Evolutionary conservation across 2,113 vertebrate genomes (phyloP), one percentile per base, ranked within the genome.

Genomic region (Chionomys nivalis): DNA sequence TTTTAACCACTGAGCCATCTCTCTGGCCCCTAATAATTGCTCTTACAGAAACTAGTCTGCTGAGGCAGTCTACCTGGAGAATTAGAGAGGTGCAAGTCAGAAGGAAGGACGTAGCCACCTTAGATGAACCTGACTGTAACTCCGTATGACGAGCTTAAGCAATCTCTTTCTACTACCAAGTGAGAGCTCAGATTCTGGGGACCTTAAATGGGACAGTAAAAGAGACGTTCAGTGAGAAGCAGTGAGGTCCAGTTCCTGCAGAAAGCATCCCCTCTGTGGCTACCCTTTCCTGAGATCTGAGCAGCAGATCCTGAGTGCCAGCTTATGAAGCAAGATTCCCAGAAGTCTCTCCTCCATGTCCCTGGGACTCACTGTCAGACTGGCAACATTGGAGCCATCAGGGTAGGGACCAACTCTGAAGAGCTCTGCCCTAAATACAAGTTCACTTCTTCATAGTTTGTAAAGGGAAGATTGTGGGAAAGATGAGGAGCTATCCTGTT

Each of bases 201-300:
- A 26, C 16, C 24, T 21, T 44, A 4, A 0, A 23, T 3, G 10
- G 31, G 33, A 52, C 0, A 4, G n/a, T 17, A 13, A 42, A 26
- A 33, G 36, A 66, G 19, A 89, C 86, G 11, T 17, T 4, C 73
- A 73, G 14, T 7, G 28, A 44, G 11, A 83, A 93, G 21, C 14
- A 3, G 72, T 11, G 0, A 31, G 31, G 12, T 72, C 90, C 68
- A 73, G 42, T 49, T 72, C 33, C 81, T 39, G 2, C 13, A 42
- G 19, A 86, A 36, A 4, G 7, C 28, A 36, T 93, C 49, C 72
- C 42, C 2, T 65, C 26, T 16, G 49, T 16, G 52, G 11, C 61
- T n/a, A 58, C 5, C 5, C 61, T 78, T 76, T 23, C 52, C 75
- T 89, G 16, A 47, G 21, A 36, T 73, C 36, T 47, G 39, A 89